Evolutionary conservation across 2,113 vertebrate species (phyloP).

Genomic region (Dinomys branickii): DNA sequence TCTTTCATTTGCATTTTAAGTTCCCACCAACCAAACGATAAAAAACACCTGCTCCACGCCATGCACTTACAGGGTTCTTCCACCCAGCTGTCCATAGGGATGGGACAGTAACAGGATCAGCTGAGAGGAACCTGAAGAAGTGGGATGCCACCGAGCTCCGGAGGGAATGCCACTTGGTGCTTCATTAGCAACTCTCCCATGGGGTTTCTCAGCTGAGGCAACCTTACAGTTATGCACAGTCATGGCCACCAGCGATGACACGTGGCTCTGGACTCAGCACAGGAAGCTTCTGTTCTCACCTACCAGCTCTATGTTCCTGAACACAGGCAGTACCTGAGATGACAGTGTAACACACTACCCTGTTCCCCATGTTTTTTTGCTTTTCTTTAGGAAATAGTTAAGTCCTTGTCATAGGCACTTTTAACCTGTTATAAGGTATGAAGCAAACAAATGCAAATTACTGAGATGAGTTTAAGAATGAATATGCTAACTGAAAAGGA

Average conservation of each 20-base stretch:
- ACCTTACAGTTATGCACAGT: background rate
- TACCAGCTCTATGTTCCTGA: constrained; percentile 14
- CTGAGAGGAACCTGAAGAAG: background rate
- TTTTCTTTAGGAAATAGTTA: constrained; percentile 76
- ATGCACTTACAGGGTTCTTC: background rate
- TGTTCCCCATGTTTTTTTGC: constrained; percentile 78
- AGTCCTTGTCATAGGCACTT: constrained; percentile 81
- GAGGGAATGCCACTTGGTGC: background rate
- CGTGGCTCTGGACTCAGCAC: background rate
- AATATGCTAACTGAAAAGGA: constrained; percentile 35
- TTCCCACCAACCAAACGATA: too few species aligned
- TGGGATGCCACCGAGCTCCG: background rate
- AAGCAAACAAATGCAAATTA: constrained; percentile 67
- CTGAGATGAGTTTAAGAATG: constrained; percentile 70
- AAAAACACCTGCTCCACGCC: background rate
- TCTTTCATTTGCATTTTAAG: too few species aligned
- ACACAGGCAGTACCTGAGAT: constrained; percentile 78
- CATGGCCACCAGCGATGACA: background rate
- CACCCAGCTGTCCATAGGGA: background rate
- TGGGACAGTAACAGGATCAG: background rate
- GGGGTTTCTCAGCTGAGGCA: background rate
- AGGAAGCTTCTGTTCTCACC: constrained; percentile 35
- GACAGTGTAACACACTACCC: constrained; percentile 74
- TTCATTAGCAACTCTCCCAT: background rate
- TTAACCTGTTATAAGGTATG: constrained; percentile 72